A percentile compares a stretch with the other conserved stretches of the same genome.
Evolutionary conservation across 23 tunicate species (phyloP).

Genomic region (Styela plicata): DNA sequence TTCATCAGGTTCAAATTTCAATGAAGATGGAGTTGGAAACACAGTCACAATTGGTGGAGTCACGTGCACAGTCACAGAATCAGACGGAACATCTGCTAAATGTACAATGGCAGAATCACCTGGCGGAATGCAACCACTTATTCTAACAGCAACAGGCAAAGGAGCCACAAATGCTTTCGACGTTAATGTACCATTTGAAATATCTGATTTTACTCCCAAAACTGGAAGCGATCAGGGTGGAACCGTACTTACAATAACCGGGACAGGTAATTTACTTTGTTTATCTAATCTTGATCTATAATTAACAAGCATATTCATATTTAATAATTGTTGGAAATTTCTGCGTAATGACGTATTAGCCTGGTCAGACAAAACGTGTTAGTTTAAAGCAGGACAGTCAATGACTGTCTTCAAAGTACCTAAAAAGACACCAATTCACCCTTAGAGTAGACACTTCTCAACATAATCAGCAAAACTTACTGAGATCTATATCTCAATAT

Average conservation of each 20-base stretch:
- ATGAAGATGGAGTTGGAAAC: neutral
- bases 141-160: constrained; percentile 28
- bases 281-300: too few relatives aligned
- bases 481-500: too few relatives aligned
- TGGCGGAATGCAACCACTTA: constrained; percentile 41
- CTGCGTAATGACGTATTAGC: too few relatives aligned
- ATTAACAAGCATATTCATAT: too few relatives aligned
- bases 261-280: constrained; percentile 4
- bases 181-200: neutral
- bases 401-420: too few relatives aligned
- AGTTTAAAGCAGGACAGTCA: too few relatives aligned
- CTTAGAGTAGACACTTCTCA: too few relatives aligned
- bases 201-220: neutral
- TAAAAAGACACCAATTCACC: too few relatives aligned
- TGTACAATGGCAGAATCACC: constrained; percentile 51
- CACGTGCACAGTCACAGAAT: constrained; percentile 28
- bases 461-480: too few relatives aligned
- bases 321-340: too few relatives aligned
- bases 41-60: constrained; percentile 43
- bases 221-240: constrained; percentile 21
- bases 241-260: constrained; percentile 5
- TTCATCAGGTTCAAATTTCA: constrained; percentile 22
- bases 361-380: too few relatives aligned
- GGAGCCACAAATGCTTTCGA: constrained; percentile 26
- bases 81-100: constrained; percentile 26